Evolutionary conservation across 2,888 invertebrate species (phyloP).

Genomic region (Chymomyza fuscimana): DNA sequence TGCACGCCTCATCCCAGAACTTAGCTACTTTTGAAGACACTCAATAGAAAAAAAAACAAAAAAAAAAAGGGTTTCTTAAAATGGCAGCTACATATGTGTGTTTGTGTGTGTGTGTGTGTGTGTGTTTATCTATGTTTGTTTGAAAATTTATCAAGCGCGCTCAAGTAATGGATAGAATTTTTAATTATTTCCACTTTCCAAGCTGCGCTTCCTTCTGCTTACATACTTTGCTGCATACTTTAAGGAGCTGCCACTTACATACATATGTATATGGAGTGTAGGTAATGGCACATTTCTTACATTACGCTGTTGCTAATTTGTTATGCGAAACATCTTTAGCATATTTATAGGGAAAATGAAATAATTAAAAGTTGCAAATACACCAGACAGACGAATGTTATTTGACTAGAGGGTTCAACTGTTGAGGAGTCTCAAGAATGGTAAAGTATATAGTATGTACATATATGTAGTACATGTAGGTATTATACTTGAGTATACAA

Average conservation of each 20-base stretch:
- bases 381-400: background rate
- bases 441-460: too few relatives aligned
- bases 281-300: background rate
- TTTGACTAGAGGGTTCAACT: background rate
- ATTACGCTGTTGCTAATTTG: slow-evolving; percentile 54
- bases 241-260: slow-evolving; percentile 22
- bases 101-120: slow-evolving; percentile 24
- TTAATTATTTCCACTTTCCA: slow-evolving; percentile 67
- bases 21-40: slow-evolving; percentile 39
- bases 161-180: slow-evolving; percentile 71
- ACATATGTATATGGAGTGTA: background rate
- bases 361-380: slow-evolving; percentile 71
- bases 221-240: slow-evolving; percentile 39
- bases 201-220: slow-evolving; percentile 13
- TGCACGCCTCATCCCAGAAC: slow-evolving; percentile 38
- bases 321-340: slow-evolving; percentile 70
- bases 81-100: slow-evolving; percentile 21
- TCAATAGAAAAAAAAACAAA: background rate
- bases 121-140: slow-evolving; percentile 42
- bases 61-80: slow-evolving; percentile 15
- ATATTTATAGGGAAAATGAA: slow-evolving; percentile 60
- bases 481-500: background rate
- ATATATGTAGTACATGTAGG: too few relatives aligned
- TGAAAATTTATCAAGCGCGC: slow-evolving; percentile 69
- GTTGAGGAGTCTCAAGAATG: background rate